Percentiles rank a stretch among this genome's conserved stretches.
Evolutionary conservation across 2,888 invertebrate genomes (phyloP).

Genomic region (Papilio demoleus): DNA sequence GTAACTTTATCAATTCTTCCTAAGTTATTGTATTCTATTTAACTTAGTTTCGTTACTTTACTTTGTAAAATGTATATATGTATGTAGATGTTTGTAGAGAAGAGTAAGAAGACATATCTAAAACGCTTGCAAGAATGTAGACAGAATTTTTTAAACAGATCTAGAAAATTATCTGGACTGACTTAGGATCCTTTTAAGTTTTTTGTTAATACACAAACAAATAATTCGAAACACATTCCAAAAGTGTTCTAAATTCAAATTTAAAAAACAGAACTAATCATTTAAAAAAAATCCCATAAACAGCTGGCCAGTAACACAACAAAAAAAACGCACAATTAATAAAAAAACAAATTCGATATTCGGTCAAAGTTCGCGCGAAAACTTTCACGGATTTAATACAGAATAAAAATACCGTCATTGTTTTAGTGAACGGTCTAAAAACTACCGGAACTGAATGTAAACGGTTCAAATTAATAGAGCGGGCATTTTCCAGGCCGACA

Average conservation of each 20-base stretch:
- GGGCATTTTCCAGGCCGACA: slow-evolving; percentile 52
- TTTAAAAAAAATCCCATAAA: background rate
- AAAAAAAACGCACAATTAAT: slow-evolving; percentile 26
- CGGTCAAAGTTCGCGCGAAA: slow-evolving; percentile 20
- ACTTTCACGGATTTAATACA: slow-evolving; percentile 40
- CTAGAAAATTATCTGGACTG: too few species aligned
- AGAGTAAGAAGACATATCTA: too few species aligned
- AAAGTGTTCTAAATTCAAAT: background rate
- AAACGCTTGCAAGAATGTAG: too few species aligned
- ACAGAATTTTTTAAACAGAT: too few species aligned
- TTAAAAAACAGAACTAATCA: background rate
- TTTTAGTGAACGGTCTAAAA: slow-evolving; percentile 58
- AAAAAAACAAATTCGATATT: slow-evolving; percentile 24
- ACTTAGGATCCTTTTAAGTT: too few species aligned
- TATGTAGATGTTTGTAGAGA: too few species aligned
- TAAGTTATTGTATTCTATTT: background rate
- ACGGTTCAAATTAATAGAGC: slow-evolving; percentile 65
- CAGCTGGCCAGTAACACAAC: background rate
- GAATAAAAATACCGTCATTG: slow-evolving; percentile 53
- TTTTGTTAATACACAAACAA: too few species aligned
- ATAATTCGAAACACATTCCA: too few species aligned
- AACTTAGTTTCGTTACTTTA: too few species aligned
- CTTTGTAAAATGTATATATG: too few species aligned
- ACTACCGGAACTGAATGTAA: slow-evolving; percentile 56
- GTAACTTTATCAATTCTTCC: slow-evolving; percentile 11